Percentiles rank a stretch among this genome's conserved stretches.
Evolutionary conservation across 2,888 invertebrate genomes (phyloP).

Genomic region (Alitta virens): DNA sequence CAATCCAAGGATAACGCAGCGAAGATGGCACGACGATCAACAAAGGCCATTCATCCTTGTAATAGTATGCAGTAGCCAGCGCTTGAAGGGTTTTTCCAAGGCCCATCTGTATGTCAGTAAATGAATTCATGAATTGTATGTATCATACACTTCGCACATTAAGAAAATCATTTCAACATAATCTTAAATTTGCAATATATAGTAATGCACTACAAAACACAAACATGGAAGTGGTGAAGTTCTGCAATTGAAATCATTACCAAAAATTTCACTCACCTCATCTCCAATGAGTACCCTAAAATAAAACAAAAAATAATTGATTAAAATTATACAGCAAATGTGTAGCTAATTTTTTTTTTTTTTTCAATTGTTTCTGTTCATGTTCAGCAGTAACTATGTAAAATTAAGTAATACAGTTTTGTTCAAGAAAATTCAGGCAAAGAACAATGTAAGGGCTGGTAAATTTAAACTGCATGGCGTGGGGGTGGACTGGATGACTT

Average conservation of each 20-base stretch:
- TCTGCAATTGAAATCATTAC: no score
- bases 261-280: conserved; percentile 49
- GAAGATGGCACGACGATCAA: conserved; percentile 52
- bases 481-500: no score
- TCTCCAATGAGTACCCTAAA: conserved; percentile 50
- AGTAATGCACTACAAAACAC: neutral
- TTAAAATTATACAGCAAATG: neutral
- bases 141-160: no score
- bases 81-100: conserved; percentile 58
- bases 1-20: conserved; percentile 50
- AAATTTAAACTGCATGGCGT: no score
- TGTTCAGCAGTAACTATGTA: no score
- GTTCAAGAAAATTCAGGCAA: no score
- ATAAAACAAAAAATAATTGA: conserved; percentile 19
- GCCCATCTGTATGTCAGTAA: conserved; percentile 57
- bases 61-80: conserved; percentile 46
- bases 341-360: neutral
- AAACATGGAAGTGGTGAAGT: neutral
- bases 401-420: no score
- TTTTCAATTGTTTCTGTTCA: neutral
- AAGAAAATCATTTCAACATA: neutral
- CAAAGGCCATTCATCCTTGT: conserved; percentile 49
- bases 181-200: neutral
- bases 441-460: no score
- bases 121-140: no score